Evolutionary conservation across 2,797 vertebrate species (phyloP), one percentile per base, ranked within the genome.

Genomic region (Scleropages formosus): DNA sequence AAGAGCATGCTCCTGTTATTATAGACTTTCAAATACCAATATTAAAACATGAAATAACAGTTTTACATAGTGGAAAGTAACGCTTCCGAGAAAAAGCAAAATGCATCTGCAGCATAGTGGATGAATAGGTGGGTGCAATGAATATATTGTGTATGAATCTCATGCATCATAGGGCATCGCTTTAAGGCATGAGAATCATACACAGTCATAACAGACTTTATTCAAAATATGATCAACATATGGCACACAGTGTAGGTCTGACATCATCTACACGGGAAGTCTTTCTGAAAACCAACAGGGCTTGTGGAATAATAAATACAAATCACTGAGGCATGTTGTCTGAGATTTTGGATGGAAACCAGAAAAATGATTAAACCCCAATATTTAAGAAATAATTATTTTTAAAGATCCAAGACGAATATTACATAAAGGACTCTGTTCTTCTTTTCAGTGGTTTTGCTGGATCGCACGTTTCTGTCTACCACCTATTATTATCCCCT

Each of bases 401-500:
- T n/a, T 39, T 65, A 24, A 67, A 49, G 65, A 67, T 39, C 4
- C 20, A 70, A 18, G 56, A 46, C 26, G 59, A 59, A 72, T 65
- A 60, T 64, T 75, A 26, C 53, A 72, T 65, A 66, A 63, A 65
- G 51, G 60, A 49, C 26, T 47, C 49, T 75, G 46, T 39, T 70
- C 49, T 64, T 62, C 53, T 75, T 27, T 69, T n/a, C 18, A 60
- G 59, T 47, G 6, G 73, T 63, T 47, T 58, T 66, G 51, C 67
- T 18, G 31, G 67, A 68, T 71, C 67, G 53, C 27, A 69, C 47
- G 70, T 63, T 78, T 70, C 46, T 53, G 60, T 58, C 49, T 61
- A 68, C 53, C 53, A 74, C 79, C 78, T 77, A 77, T 82, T 81
- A 85, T 85, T 88, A 82, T 87, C 86, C 84, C 82, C 80, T 9